Evolutionary conservation across 2,888 invertebrate genomes (phyloP).

Genomic region (Diplazon laetatorius): DNA sequence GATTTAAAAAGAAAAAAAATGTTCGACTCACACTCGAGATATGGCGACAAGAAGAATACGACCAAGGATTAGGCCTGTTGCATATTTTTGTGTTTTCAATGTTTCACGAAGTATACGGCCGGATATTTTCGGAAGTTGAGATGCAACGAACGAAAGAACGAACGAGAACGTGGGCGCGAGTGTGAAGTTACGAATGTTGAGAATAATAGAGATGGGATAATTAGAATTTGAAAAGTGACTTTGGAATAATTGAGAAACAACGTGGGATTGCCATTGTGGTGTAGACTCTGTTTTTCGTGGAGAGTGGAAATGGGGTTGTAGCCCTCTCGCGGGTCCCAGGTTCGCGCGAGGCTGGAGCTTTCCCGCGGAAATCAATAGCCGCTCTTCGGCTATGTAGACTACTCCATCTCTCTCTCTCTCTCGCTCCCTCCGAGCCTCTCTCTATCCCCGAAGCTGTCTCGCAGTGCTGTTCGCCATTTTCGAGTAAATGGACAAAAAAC

Average conservation of each 20-base stretch:
- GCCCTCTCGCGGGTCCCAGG: slow-evolving; percentile 68
- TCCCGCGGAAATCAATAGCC: slow-evolving; percentile 79
- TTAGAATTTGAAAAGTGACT: no score
- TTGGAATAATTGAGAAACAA: no score
- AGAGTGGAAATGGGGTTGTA: slow-evolving; percentile 49
- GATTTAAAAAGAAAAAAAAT: no score
- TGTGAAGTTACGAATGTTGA: slow-evolving; percentile 15
- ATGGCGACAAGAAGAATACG: slow-evolving; percentile 3
- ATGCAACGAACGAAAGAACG: not conserved
- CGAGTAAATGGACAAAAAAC: not conserved
- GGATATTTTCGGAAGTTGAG: slow-evolving; percentile 58
- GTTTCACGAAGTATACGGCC: slow-evolving; percentile 1
- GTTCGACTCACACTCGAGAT: no score
- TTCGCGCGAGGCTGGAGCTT: slow-evolving; percentile 74
- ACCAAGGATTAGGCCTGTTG: slow-evolving; percentile 2
- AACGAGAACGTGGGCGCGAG: slow-evolving; percentile 35
- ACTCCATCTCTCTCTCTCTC: slow-evolving; percentile 39
- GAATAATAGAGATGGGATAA: no score
- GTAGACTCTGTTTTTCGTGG: slow-evolving; percentile 53
- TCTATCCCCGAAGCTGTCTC: slow-evolving; percentile 16
- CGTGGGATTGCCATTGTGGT: no score
- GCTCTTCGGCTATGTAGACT: slow-evolving; percentile 69
- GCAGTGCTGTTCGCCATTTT: slow-evolving; percentile 15
- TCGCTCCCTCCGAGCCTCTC: not conserved
- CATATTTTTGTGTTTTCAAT: slow-evolving; percentile 21